Evolutionary conservation across 2,113 vertebrate genomes (phyloP).

Genomic region (Natator depressus): DNA sequence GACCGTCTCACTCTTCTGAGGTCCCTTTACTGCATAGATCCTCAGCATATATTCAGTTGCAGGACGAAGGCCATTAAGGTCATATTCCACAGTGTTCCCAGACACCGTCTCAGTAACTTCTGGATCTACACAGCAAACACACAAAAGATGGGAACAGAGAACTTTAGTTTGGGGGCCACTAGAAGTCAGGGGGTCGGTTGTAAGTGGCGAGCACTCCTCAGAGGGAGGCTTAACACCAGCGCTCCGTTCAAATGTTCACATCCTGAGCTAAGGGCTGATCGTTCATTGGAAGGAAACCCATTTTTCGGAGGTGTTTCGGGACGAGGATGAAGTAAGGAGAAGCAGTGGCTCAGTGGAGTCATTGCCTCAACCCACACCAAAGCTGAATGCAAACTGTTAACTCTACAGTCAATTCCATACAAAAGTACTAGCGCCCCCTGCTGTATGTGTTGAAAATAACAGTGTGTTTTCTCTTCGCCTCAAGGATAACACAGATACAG

Average conservation of each 20-base stretch:
- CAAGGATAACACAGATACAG: background rate
- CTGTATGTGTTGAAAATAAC: conserved; percentile 26
- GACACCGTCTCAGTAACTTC: conserved; percentile 89
- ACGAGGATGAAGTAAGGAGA: background rate
- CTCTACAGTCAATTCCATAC: background rate
- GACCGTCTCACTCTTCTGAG: conserved; percentile 86
- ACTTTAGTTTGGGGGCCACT: background rate
- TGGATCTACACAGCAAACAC: conserved; percentile 75
- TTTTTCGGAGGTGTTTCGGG: conserved; percentile 1
- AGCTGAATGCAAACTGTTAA: rapidly evolving
- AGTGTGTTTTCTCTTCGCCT: background rate
- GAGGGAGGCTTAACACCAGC: rapidly evolving
- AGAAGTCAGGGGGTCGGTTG: rapidly evolving
- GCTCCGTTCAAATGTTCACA: background rate
- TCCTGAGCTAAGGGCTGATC: background rate
- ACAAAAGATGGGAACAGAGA: background rate
- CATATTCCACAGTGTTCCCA: conserved; percentile 92
- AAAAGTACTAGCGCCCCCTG: conserved; percentile 53
- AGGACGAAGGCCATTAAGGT: conserved; percentile 86
- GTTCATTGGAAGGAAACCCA: background rate
- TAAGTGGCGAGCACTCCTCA: no score
- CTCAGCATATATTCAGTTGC: conserved; percentile 89
- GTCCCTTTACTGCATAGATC: conserved; percentile 87
- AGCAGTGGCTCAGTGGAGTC: background rate
- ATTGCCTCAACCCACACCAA: background rate